Evolutionary conservation across 2,113 vertebrate genomes (phyloP).

Genomic region (Rhea americana): DNA sequence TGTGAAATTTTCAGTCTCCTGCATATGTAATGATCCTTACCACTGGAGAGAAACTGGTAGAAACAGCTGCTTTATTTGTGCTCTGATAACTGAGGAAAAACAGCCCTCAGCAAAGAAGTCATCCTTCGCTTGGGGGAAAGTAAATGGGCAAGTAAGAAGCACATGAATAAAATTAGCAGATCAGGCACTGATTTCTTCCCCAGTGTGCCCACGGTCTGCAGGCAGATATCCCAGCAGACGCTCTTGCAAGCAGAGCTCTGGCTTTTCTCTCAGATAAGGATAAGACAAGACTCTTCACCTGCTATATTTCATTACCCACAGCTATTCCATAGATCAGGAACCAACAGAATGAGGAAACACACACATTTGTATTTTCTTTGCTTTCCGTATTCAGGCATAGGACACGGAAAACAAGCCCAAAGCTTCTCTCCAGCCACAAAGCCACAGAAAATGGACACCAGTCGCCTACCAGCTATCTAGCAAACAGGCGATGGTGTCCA

Average conservation of each 20-base stretch:
- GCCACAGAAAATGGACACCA: not conserved
- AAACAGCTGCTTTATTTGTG: conserved; percentile 64
- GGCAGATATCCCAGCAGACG: not conserved
- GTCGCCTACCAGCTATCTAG: not conserved
- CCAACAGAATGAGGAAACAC: not conserved
- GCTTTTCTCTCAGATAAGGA: not conserved
- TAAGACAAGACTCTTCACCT: not conserved
- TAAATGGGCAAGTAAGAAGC: not conserved
- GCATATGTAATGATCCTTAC: conserved; percentile 58
- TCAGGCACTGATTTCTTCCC: not conserved
- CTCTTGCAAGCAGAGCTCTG: not conserved
- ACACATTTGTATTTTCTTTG: not conserved
- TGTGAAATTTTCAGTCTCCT: conserved; percentile 26
- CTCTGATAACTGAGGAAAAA: conserved; percentile 48
- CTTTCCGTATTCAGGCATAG: not conserved
- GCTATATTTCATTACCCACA: not conserved
- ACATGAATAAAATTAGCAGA: not conserved
- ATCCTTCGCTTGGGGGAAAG: not conserved
- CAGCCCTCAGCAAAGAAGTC: conserved; percentile 5
- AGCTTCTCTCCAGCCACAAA: not conserved
- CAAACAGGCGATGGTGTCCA: not conserved
- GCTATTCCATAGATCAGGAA: not conserved
- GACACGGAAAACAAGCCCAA: not conserved
- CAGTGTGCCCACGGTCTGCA: not conserved
- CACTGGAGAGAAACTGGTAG: not conserved